phyloP scores from a whole-genome alignment of 2,113 vertebrate species.

The Oncorhynchus masou region DNA sequence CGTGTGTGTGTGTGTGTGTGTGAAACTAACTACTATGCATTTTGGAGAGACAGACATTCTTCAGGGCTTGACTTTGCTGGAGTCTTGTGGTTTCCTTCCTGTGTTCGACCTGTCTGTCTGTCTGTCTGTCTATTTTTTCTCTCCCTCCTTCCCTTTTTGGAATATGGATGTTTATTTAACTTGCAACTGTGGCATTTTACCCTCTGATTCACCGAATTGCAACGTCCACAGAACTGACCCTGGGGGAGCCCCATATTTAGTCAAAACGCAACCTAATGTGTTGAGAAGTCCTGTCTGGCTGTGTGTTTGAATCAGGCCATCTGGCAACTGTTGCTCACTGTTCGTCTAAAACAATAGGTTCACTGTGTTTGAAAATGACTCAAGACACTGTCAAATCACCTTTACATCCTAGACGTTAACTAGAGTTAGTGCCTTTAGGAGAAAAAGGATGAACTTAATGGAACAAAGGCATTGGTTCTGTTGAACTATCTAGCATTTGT shows the following conservation, averaged over 20 bases:
- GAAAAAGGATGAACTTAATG: too few relatives aligned
- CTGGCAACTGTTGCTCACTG: neutral
- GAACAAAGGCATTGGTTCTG: too few relatives aligned
- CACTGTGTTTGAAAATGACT: constrained; percentile 1
- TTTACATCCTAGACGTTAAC: too few relatives aligned
- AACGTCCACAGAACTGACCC: neutral
- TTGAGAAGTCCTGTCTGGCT: neutral
- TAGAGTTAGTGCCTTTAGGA: too few relatives aligned
- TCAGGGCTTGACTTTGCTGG: neutral
- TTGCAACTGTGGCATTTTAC: constrained; percentile 9
- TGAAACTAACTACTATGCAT: constrained; percentile 5
- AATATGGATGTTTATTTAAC: constrained; percentile 12
- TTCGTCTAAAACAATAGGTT: too few relatives aligned
- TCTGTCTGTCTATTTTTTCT: constrained; percentile 4
- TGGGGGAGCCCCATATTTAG: constrained; percentile 21
- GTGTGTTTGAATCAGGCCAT: neutral
- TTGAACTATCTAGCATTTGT: too few relatives aligned
- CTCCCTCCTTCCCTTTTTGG: constrained; percentile 26
- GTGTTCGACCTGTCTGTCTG: constrained; percentile 4
- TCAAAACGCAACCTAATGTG: constrained; percentile 8
- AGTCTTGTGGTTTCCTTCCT: neutral
- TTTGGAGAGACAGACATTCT: neutral
- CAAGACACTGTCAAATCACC: too few relatives aligned
- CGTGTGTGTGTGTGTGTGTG: too few relatives aligned
- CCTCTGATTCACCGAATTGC: constrained; percentile 4